A percentile compares a stretch with the other conserved stretches of the same genome.
Evolutionary conservation across 2,113 vertebrate species (phyloP).

Genomic region (Pteronura brasiliensis): DNA sequence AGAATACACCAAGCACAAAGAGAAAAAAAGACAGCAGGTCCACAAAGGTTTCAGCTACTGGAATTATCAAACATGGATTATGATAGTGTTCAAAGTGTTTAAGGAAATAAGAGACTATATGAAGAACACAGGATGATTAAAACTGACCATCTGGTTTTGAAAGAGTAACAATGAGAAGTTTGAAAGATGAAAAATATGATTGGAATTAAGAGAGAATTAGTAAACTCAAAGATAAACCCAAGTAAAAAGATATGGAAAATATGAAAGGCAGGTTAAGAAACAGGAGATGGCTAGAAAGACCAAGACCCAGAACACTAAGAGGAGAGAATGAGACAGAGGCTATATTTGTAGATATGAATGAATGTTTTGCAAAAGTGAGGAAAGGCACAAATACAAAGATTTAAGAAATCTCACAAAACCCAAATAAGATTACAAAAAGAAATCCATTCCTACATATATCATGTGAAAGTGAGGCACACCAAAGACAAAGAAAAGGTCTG

Average conservation of each 20-base stretch:
- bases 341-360: background rate
- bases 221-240: background rate
- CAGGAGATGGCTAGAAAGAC: background rate
- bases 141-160: background rate
- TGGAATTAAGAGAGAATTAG: background rate
- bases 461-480: background rate
- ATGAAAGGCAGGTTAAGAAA: background rate
- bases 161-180: background rate
- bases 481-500: constrained; percentile 36
- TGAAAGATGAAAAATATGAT: background rate
- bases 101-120: background rate
- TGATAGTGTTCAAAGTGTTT: background rate
- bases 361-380: background rate
- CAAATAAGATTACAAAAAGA: background rate
- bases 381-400: background rate
- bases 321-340: background rate
- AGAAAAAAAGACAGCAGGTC: background rate
- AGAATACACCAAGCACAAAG: background rate
- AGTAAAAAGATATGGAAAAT: background rate
- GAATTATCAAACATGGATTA: background rate
- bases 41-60: background rate
- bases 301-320: background rate
- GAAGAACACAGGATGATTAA: background rate
- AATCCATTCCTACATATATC: background rate
- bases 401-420: background rate